Conservation (phyloP, 92 coral and sea anemone species). For the Epizoanthus fatuus region DNA sequence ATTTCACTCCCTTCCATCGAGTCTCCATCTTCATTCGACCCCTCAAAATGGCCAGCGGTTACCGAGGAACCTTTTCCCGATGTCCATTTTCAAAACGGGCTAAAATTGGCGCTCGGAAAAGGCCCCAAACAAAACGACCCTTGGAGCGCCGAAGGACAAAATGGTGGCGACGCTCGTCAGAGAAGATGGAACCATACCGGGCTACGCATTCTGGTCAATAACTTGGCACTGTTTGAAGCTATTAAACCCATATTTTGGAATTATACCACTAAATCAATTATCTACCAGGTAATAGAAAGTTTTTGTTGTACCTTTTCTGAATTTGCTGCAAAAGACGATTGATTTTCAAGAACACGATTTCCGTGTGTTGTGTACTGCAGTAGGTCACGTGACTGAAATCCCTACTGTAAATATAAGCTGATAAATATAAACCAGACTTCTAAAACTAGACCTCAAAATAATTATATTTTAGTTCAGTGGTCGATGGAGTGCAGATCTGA, state of each 20-base stretch:
- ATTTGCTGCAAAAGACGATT: neutral
- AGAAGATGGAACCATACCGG: neutral
- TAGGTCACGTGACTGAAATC: conserved; percentile 2
- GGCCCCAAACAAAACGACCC: neutral
- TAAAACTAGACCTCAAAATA: too few relatives aligned
- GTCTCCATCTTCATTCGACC: conserved; percentile 12
- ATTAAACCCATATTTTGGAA: neutral
- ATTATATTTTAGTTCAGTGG: too few relatives aligned
- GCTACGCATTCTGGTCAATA: neutral
- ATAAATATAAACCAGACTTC: too few relatives aligned
- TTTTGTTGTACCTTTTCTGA: neutral
- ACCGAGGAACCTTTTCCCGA: conserved; percentile 1
- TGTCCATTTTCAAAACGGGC: conserved; percentile 20
- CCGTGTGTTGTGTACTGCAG: conserved; percentile 5
- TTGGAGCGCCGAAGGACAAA: neutral
- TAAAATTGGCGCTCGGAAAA: neutral
- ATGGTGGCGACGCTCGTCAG: neutral
- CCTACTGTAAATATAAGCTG: neutral
- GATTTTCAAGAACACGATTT: neutral
- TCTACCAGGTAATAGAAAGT: neutral
- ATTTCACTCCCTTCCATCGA: conserved; percentile 23
- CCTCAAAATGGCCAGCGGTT: conserved; percentile 5
- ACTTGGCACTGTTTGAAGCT: neutral
- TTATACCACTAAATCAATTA: neutral
- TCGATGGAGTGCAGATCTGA: too few relatives aligned